Conservation (phyloP, 2,113 vertebrate genomes). For the Phalacrocorax pelagicus region DNA sequence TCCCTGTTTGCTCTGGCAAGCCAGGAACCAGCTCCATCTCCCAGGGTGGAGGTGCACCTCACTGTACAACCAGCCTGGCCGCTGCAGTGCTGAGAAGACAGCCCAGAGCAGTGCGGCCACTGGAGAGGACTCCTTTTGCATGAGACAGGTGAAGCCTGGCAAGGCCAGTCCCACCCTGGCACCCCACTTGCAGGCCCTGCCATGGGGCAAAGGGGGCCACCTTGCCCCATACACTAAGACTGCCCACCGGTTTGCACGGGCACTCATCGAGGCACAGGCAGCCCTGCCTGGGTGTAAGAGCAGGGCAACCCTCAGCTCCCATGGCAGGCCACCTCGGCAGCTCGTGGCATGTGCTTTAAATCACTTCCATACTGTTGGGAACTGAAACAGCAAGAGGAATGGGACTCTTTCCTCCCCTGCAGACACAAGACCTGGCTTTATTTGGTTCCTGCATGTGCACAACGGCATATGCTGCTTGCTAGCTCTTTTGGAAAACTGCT, state of each 20-base stretch:
- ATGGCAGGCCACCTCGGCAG: background rate
- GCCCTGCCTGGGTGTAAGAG: background rate
- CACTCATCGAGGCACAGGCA: accelerated
- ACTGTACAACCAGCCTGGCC: background rate
- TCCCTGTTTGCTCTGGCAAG: background rate
- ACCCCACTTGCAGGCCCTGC: background rate
- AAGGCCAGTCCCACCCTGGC: background rate
- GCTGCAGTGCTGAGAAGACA: background rate
- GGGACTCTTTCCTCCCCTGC: background rate
- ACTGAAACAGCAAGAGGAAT: background rate
- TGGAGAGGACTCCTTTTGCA: background rate
- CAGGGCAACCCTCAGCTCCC: background rate
- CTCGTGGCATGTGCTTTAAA: background rate
- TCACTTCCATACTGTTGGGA: background rate
- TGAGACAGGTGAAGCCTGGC: accelerated
- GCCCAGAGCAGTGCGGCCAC: background rate
- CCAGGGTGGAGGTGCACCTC: background rate
- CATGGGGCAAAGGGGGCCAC: background rate
- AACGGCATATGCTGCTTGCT: background rate
- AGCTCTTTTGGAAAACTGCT: background rate
- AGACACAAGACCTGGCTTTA: background rate
- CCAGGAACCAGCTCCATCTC: background rate
- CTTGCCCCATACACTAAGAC: background rate
- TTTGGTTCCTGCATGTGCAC: background rate
- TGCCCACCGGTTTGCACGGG: background rate